Conservation (phyloP, 2,888 invertebrate species). For the Temnothorax unifasciatus region DNA sequence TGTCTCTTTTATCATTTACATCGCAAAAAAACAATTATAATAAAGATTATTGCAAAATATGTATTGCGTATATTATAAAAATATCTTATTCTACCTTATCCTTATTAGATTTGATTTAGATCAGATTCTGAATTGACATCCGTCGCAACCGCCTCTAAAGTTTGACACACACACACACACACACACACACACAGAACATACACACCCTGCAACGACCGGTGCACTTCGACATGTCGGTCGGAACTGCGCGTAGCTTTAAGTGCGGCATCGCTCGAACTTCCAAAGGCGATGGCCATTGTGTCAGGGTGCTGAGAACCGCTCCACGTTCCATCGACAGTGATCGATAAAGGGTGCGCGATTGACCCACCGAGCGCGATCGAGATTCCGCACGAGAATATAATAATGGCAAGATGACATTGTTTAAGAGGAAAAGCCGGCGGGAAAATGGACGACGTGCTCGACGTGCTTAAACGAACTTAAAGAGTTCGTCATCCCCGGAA, state of each 20-base stretch:
- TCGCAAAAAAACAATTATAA: background rate
- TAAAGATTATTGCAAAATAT: background rate
- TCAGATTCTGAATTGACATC: slow-evolving; percentile 20
- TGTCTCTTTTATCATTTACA: too few relatives aligned
- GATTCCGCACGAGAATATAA: slow-evolving; percentile 51
- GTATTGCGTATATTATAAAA: background rate
- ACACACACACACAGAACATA: background rate
- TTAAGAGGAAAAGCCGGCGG: slow-evolving; percentile 17
- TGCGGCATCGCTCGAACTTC: slow-evolving; percentile 49
- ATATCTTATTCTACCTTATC: background rate
- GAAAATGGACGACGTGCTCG: slow-evolving; percentile 40
- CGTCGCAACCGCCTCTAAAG: slow-evolving; percentile 9
- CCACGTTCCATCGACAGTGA: slow-evolving; percentile 34
- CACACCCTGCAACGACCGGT: slow-evolving; percentile 4
- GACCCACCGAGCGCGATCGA: slow-evolving; percentile 43
- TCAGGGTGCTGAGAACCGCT: slow-evolving; percentile 42
- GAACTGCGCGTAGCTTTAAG: slow-evolving; percentile 42
- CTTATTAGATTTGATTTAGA: slow-evolving; percentile 20
- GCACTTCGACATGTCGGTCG: slow-evolving; percentile 53
- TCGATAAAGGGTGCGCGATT: slow-evolving; percentile 41
- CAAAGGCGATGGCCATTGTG: slow-evolving; percentile 54
- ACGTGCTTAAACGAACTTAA: slow-evolving; percentile 31
- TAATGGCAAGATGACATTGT: slow-evolving; percentile 48
- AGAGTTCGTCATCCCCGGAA: slow-evolving; percentile 16
- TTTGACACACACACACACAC: slow-evolving; percentile 8